Evolutionary conservation across 2,888 invertebrate genomes (phyloP), one percentile per base, ranked within the genome.

Genomic region (Hyposoter didymator): DNA sequence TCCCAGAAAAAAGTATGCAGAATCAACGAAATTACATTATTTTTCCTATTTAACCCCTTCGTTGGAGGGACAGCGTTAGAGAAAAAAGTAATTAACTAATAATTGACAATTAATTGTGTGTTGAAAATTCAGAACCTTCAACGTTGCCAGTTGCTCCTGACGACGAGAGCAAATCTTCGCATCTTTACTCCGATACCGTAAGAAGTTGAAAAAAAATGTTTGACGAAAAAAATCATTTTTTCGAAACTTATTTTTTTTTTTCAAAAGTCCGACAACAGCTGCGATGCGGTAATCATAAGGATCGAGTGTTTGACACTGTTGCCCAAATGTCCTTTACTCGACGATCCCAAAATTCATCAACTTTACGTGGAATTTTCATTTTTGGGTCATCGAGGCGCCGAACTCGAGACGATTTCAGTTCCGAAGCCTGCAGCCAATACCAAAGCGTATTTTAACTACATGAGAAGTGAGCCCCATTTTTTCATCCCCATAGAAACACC

Each of bases 311-410:
- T 92, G 19, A 87, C 76, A 14, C 75, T 93, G 6, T 90, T 89
- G 43, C 82, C 89, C 28, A 86, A 82, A n/a, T 89, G 89, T 55
- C 64, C 76, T 3, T 32, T 92, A 7, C 78, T 91, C 84, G 78
- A 81, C 2, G 84, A 90, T 85, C 69, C 89, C 0, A 89, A 91
- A 2, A 78, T 90, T 47, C 88, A 88, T 49, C 84, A 90, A 70
- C 87, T 93, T 43, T 93, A 91, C 78, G 83, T 93, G 4, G 93
- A 93, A 76, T 93, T 91, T 80, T 89, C 90, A 5, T 93, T 93
- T 80, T 89, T 93, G 81, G 92, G 92, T 14, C 84, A 91, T 79
- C 83, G 76, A 4, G 93, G 93, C 4, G 88, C 83, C 4, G 90
- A 91, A 35, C 89, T 93, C 89, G 93, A 93, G 85, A 92, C 93